Base-by-base conservation (phyloP, 2,797 vertebrate genomes). In the Botia almorhae region DNA sequence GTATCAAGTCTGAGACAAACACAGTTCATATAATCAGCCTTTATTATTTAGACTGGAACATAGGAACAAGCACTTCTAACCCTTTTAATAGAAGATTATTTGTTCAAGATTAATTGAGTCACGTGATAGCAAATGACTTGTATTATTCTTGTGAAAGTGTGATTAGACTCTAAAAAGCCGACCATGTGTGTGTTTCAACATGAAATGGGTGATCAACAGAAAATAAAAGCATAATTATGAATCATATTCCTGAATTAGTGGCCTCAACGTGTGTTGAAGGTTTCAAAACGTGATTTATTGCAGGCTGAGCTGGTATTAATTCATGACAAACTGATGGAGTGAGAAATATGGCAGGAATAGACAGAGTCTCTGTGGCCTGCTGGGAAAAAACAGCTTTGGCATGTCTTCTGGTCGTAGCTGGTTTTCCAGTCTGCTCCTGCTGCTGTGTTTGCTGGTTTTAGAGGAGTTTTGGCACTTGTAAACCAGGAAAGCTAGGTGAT, bases 31-130 rank as follows among this genome's bases (percentile, higher is more conserved):
- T 83, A 76, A 83, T 74, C 80, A 65, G 69, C 6, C 55, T 14
- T 77, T 82, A n/a, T 48, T 69, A 65, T 53, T 43, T 74, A 80
- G 21, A n/a, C 67, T 12, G 36, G 67, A 55, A 56, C 36, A 12
- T 55, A 58, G 71, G 73, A 77, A 48, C 58, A 70, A 43, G 48
- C 69, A 77, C 83, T 70, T 85, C 73, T 71, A 80, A 85, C 72
- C 46, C 71, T 69, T 81, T 80, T 76, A 83, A 83, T 85, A 58
- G 71, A 68, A 83, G 83, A 78, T 82, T 80, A 73, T 85, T 82
- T 83, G 56, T 43, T 73, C 61, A 81, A 71, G 69, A 60, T 53
- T 80, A 87, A 78, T 82, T 81, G 74, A 46, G 60, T 76, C 17
- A 36, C 65, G 76, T 56, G 43, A 79, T 64, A 65, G 69, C 80